Evolutionary conservation across 2,113 vertebrate genomes (phyloP), one percentile per base, ranked within the genome.

Genomic region (Phalacrocorax brasilianus): DNA sequence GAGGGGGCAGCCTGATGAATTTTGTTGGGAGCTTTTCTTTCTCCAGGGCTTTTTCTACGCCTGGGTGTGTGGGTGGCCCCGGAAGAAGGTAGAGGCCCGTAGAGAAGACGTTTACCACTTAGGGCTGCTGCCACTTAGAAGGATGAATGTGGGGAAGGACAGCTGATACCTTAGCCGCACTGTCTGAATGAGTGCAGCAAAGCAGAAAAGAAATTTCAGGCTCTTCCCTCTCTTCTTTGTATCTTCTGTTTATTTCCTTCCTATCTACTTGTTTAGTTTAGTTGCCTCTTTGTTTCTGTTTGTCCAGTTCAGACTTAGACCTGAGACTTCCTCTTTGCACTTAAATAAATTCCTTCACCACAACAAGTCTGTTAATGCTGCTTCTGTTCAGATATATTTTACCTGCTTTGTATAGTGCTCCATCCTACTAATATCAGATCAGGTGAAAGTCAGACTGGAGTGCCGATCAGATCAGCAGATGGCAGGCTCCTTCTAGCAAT

Each of bases 401-500:
- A 79, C 24, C 24, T 82, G 8, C 58, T 73, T 79, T 32, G 14
- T 45, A 5, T 2, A 72, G 35, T 52, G 71, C 38, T 85, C 53
- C 38, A 73, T 88, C 59, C 85, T 82, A 13, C 55, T 19, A 26
- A 26, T 58, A 73, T 16, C 55, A 15, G 65, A 87, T 33, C 73
- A 85, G 88, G 93, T 77, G 47, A 44, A 89, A 96, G 67, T 33
- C 71, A 76, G 67, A 8, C 59, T 59, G 85, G 93, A 96, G 82
- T 35, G 74, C 85, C 67, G 45, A 80, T 96, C 78, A 95, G 93
- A 96, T 96, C 95, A 96, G 95, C 93, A 96, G 96, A 97, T 97
- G 95, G 96, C 96, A 96, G 95, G 81, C 96, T 97, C 93, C 82
- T 96, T 96, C 96, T 94, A 97, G 95, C 90, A 95, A 96, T 71